A percentile compares a stretch with the other conserved stretches of the same genome.
Evolutionary conservation across 2,888 invertebrate genomes (phyloP).

Genomic region (Drosophila austrosaltans): DNA sequence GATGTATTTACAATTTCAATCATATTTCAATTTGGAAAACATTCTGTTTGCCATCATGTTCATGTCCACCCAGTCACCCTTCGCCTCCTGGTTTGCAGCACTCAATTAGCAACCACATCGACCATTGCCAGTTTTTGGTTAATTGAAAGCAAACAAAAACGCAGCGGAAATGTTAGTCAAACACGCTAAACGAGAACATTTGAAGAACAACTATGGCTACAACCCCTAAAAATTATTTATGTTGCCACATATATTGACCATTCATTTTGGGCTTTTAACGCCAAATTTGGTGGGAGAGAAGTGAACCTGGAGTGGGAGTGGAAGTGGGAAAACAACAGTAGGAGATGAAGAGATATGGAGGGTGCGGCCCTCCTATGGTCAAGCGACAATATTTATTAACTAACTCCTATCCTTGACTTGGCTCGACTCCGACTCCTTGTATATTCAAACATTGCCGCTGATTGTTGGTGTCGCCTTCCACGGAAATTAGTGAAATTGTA

Average conservation of each 20-base stretch:
- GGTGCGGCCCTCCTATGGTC: conserved; percentile 53
- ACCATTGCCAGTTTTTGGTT: conserved; percentile 72
- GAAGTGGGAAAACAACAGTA: background rate
- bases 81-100: conserved; percentile 23
- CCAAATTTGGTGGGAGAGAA: conserved; percentile 17
- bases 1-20: conserved; percentile 39
- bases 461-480: conserved; percentile 76
- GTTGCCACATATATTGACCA: conserved; percentile 71
- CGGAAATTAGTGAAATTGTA: conserved; percentile 77
- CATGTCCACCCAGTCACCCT: conserved; percentile 19
- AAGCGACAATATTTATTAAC: conserved; percentile 71
- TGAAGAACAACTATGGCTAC: conserved; percentile 34
- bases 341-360: conserved; percentile 27
- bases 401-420: conserved; percentile 20
- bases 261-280: conserved; percentile 77
- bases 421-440: conserved; percentile 31
- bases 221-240: conserved; percentile 78
- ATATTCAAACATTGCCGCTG: conserved; percentile 62
- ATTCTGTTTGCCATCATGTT: conserved; percentile 52
- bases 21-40: conserved; percentile 49
- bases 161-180: conserved; percentile 70
- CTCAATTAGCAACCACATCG: conserved; percentile 63
- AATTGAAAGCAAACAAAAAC: conserved; percentile 73
- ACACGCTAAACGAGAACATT: conserved; percentile 60
- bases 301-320: background rate